Evolutionary conservation across 2,797 vertebrate species (phyloP).

Genomic region (Borostomias antarcticus): DNA sequence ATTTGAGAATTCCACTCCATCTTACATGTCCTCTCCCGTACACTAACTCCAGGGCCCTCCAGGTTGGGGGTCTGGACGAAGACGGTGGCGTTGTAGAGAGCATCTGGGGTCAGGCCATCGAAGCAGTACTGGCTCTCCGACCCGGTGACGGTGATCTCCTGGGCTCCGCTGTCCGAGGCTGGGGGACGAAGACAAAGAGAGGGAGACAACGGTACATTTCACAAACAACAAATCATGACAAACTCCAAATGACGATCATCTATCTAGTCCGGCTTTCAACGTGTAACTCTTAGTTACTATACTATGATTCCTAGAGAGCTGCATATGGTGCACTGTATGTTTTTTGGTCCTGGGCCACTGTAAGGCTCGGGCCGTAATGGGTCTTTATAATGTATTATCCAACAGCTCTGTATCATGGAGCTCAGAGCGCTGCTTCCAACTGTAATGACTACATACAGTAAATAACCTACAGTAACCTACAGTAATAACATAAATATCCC

Average conservation of each 20-base stretch:
- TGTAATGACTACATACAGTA: constrained; percentile 24
- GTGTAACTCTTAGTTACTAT: not conserved
- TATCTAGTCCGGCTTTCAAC: not conserved
- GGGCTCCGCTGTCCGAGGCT: constrained; percentile 79
- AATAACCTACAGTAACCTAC: not conserved
- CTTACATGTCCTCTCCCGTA: constrained; percentile 89
- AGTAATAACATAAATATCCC: constrained; percentile 10
- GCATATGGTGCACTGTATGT: not conserved
- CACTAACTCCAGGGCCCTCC: constrained; percentile 89
- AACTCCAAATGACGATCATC: not conserved
- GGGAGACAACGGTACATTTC: too few relatives aligned
- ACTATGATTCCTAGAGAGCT: not conserved
- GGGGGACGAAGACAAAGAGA: not conserved
- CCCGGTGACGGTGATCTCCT: constrained; percentile 92
- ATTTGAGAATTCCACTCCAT: too few relatives aligned
- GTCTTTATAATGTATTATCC: constrained; percentile 5
- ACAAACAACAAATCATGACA: not conserved
- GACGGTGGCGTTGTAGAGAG: constrained; percentile 87
- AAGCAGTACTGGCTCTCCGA: constrained; percentile 91
- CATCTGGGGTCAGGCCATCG: constrained; percentile 86
- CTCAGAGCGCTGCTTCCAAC: constrained; percentile 17
- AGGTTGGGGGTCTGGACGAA: constrained; percentile 93
- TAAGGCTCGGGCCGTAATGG: not conserved
- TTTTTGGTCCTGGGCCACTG: not conserved
- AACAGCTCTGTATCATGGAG: constrained; percentile 1